Percentiles rank a stretch among this genome's conserved stretches.
Evolutionary conservation across 1,140 invertebrate genomes (phyloP).

Genomic region (Pachypsylla venusta): DNA sequence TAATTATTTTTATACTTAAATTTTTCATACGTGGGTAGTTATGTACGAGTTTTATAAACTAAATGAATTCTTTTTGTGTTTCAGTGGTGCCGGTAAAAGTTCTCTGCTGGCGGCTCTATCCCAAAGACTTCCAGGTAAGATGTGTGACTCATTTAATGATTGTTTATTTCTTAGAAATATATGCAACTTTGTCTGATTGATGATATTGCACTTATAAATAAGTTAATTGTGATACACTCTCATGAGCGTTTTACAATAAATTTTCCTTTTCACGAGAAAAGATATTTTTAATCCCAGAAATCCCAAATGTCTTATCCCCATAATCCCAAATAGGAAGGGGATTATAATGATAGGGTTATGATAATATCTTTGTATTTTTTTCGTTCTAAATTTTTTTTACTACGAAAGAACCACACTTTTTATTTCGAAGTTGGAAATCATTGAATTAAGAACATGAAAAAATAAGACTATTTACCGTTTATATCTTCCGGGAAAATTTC

Average conservation of each 20-base stretch:
- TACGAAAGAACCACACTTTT: too few species aligned
- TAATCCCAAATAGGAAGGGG: too few species aligned
- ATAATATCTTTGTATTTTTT: too few species aligned
- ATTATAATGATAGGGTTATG: too few species aligned
- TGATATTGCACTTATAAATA: not conserved
- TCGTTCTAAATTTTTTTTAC: too few species aligned
- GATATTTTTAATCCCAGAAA: too few species aligned
- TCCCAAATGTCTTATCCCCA: too few species aligned
- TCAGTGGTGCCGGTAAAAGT: conserved; percentile 85
- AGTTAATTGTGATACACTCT: not conserved
- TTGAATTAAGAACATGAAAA: too few species aligned
- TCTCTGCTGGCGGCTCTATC: conserved; percentile 84
- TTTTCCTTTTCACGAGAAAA: too few species aligned
- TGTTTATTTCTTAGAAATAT: conserved; percentile 10
- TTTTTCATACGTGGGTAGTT: conserved; percentile 30
- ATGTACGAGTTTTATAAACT: conserved; percentile 14
- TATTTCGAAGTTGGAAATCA: too few species aligned
- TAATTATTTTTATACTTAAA: not conserved
- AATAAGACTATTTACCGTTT: too few species aligned
- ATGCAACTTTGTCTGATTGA: not conserved
- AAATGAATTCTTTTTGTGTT: conserved; percentile 24
- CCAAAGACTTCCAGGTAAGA: conserved; percentile 50
- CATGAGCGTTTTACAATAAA: not conserved
- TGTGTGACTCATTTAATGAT: too few species aligned
- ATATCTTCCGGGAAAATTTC: conserved; percentile 8